Base-by-base conservation (phyloP, 2,113 vertebrate species). In the Pomatostomus ruficeps region DNA sequence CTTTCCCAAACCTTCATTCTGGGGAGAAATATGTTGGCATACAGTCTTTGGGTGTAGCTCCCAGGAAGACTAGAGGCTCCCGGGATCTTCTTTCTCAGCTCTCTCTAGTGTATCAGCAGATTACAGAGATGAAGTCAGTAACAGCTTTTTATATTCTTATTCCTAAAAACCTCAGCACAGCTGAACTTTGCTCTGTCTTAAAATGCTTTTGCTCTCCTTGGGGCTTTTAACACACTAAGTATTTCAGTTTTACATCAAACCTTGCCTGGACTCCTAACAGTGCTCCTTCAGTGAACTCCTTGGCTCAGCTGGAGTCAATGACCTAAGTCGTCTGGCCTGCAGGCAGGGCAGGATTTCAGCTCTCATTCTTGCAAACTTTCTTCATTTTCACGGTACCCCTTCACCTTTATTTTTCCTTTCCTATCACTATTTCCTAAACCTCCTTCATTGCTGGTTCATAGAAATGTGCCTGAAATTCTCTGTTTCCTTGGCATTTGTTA, bases 261-360 rank as follows among this genome's bases (percentile, higher is more conserved):
- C 23, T 83, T 86, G 35, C 63, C 35, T 80, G 68, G 21, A 46
- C 38, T 94, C 38, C 52, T 83, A 62, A 73, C 40, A 85, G 55
- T 67, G 42, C 24, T 93, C 63, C 59, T 93, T 76, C 42, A 66
- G 70, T 90, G 68, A 93, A 84, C 72, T 43, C 46, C 22, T 85
- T 90, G 95, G 91, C 91, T 81, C 59, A 84, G 59, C 22, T 48
- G 51, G 85, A 94, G 18, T 28, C 43, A 66, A 84, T 86, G 73
- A 92, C 36, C 29, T 95, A 91, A 91, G 57, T 82, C 66, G 35
- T 89, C 57, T 81, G 83, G 94, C 83, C 73, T 92, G 31, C 84
- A 85, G 73, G 45, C 95, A 83, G 87, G 70, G 42, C 20, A 78
- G 36, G 21, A 67, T 89, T 95, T 92, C 65, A 89, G 24, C 48